phyloP scores from a whole-genome alignment of 1,140 invertebrate genomes.

The Neodiprion pinetum region DNA sequence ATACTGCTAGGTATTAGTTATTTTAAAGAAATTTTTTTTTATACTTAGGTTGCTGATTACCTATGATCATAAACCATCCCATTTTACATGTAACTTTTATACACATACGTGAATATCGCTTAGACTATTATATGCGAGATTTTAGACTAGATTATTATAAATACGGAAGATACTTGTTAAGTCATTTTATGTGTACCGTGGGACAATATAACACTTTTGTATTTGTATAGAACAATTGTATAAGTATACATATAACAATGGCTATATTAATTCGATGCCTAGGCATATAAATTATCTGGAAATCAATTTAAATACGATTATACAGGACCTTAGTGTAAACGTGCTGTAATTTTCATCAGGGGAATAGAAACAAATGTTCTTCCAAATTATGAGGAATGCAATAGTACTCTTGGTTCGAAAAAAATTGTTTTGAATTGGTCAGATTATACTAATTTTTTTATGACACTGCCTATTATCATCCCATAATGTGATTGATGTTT shows the following conservation, averaged over 20 bases:
- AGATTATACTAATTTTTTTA: constrained; percentile 33
- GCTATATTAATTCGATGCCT: constrained; percentile 34
- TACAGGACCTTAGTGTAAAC: constrained; percentile 21
- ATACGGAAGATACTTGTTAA: constrained; percentile 40
- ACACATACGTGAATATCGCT: constrained; percentile 36
- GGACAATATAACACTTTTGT: constrained; percentile 60
- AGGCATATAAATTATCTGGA: constrained; percentile 29
- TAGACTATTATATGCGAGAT: constrained; percentile 43
- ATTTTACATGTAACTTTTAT: constrained; percentile 44
- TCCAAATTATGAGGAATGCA: constrained; percentile 43
- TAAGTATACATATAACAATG: constrained; percentile 28
- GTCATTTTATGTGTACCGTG: constrained; percentile 52
- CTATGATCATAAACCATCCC: constrained; percentile 11
- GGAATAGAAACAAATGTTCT: constrained; percentile 38
- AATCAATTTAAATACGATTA: constrained; percentile 24
- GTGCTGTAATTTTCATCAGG: constrained; percentile 22
- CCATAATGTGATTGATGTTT: constrained; percentile 33
- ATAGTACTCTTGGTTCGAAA: constrained; percentile 29
- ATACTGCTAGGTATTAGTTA: constrained; percentile 14
- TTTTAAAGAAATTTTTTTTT: neutral
- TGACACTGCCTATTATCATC: constrained; percentile 42
- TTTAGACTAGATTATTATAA: constrained; percentile 44
- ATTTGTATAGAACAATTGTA: constrained; percentile 53
- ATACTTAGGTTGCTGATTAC: neutral
- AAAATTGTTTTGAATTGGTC: constrained; percentile 20